Conservation (phyloP, 2,888 invertebrate genomes). For the Drosophila buzzatii region DNA sequence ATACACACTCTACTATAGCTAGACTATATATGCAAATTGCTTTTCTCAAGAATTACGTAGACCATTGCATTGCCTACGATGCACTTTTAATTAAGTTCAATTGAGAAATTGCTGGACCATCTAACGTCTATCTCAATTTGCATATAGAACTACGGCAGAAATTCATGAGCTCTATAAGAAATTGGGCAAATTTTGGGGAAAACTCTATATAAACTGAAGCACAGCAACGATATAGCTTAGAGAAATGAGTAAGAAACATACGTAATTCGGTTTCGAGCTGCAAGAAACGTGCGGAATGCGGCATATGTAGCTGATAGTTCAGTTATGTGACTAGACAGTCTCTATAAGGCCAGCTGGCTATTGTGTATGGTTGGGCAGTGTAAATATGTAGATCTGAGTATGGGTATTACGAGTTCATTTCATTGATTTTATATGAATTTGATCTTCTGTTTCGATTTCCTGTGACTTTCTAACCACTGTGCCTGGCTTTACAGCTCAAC, state of each 20-base stretch:
- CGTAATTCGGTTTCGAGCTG: not conserved
- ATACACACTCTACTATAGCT: not conserved
- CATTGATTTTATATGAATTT: not conserved
- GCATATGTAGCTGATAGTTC: conserved; percentile 10
- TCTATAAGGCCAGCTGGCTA: not conserved
- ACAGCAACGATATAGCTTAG: not conserved
- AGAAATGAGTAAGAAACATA: not conserved
- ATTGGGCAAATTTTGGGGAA: not conserved
- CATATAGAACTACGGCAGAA: not conserved
- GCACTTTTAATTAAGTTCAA: conserved; percentile 25
- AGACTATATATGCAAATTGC: conserved; percentile 5
- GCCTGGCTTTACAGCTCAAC: not conserved
- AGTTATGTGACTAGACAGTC: conserved; percentile 1
- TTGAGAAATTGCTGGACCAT: conserved; percentile 5
- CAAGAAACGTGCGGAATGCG: conserved; percentile 8
- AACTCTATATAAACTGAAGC: not conserved
- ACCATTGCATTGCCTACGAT: conserved; percentile 1
- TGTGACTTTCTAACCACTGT: not conserved
- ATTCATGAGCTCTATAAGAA: not conserved
- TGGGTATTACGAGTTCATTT: not conserved
- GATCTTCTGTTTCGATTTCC: not conserved
- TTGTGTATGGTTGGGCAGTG: not conserved
- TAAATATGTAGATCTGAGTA: not conserved
- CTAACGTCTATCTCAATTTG: conserved; percentile 6
- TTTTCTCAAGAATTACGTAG: conserved; percentile 1